These are phyloP conservation scores for Cyclopterus lumpus DNA, from an alignment of 2,797 vertebrate species.

Conservation along the genomic window DNA sequence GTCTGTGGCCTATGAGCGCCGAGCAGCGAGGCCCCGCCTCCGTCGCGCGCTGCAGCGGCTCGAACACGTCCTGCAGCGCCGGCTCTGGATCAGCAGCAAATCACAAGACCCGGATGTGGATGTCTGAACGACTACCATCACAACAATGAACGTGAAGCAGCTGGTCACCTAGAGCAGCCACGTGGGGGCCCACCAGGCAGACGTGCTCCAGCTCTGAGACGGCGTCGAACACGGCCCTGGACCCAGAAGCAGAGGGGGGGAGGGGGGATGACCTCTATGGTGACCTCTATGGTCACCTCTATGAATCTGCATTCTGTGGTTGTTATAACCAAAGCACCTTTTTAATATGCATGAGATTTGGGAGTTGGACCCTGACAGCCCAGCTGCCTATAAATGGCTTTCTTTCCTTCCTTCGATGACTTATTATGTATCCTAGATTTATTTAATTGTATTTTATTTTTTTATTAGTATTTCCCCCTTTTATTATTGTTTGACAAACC, in stretches of 20 bases:
- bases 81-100: conserved; percentile 71
- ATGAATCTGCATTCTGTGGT: neutral
- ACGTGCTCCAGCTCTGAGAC: conserved; percentile 89
- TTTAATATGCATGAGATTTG: neutral
- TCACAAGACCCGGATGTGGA: neutral
- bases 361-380: neutral
- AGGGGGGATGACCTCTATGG: too few relatives aligned
- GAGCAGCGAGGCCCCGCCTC: conserved; percentile 56
- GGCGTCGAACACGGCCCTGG: conserved; percentile 87
- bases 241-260: conserved; percentile 2
- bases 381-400: neutral
- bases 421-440: neutral
- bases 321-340: neutral
- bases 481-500: too few relatives aligned
- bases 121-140: neutral
- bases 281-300: neutral
- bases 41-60: conserved; percentile 68
- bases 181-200: conserved; percentile 84
- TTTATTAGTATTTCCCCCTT: too few relatives aligned
- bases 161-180: conserved; percentile 84
- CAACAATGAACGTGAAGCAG: neutral
- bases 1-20: conserved; percentile 83
- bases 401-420: neutral
- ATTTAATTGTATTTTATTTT: too few relatives aligned
- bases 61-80: conserved; percentile 82